phyloP scores from a whole-genome alignment of 2,888 invertebrate species.

The Trichopoda pennipes region DNA sequence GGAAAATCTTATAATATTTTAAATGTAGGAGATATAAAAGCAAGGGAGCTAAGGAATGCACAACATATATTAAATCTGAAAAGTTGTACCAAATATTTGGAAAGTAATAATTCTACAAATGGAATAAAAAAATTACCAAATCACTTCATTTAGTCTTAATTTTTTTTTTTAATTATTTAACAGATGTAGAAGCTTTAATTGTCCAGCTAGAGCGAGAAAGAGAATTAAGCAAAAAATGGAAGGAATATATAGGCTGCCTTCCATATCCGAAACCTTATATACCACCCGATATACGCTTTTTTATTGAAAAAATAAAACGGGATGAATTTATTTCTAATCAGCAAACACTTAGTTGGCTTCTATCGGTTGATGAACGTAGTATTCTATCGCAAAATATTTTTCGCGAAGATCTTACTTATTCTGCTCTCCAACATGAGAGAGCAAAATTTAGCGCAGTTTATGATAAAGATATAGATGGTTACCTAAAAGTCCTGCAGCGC shows the following conservation, averaged over 20 bases:
- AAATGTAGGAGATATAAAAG: slow-evolving; percentile 69
- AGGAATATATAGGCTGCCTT: slow-evolving; percentile 73
- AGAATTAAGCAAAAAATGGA: slow-evolving; percentile 70
- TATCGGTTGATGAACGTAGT: slow-evolving; percentile 74
- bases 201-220: slow-evolving; percentile 23
- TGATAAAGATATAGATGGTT: slow-evolving; percentile 68
- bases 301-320: slow-evolving; percentile 70
- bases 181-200: not conserved
- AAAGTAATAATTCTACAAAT: slow-evolving; percentile 65
- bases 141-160: not conserved
- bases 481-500: slow-evolving; percentile 54
- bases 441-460: slow-evolving; percentile 71
- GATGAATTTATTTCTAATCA: slow-evolving; percentile 69
- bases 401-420: slow-evolving; percentile 71
- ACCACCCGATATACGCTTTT: slow-evolving; percentile 74
- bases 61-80: slow-evolving; percentile 72
- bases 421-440: slow-evolving; percentile 57
- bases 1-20: slow-evolving; percentile 70
- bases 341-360: slow-evolving; percentile 73
- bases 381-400: slow-evolving; percentile 74
- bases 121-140: too few relatives aligned
- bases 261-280: slow-evolving; percentile 74
- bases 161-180: not conserved
- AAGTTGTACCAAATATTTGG: slow-evolving; percentile 68
- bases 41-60: slow-evolving; percentile 67